These are phyloP conservation scores for Paradisaea rubra DNA, from an alignment of 2,113 vertebrate species.

Conservation along the genomic window DNA sequence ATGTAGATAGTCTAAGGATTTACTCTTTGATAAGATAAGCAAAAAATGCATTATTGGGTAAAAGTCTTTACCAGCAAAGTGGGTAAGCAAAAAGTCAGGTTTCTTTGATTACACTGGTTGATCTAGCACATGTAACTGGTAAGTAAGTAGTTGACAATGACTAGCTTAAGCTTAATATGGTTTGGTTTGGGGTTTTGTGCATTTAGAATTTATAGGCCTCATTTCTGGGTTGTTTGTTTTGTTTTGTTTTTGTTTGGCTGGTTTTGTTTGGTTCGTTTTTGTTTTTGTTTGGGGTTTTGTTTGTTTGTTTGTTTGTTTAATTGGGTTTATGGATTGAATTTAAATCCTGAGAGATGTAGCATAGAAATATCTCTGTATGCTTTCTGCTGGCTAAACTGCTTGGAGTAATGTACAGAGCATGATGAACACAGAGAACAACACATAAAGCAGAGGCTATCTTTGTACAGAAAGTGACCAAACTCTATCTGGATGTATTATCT, in stretches of 20 bases:
- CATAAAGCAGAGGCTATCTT: not conserved
- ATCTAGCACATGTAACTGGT: not conserved
- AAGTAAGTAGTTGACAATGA: not conserved
- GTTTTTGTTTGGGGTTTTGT: not conserved
- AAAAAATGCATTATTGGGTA: not conserved
- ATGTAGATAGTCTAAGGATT: not conserved
- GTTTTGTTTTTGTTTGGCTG: not conserved
- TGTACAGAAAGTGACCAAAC: not conserved
- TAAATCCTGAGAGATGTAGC: not conserved
- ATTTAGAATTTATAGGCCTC: not conserved
- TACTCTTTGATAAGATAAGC: not conserved
- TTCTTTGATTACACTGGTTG: not conserved
- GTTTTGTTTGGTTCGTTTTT: not conserved
- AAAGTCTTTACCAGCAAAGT: not conserved
- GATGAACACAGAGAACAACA: not conserved
- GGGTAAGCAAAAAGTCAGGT: not conserved
- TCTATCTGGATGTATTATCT: not conserved
- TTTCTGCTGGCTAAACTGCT: not conserved
- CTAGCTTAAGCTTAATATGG: not conserved
- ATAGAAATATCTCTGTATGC: not conserved
- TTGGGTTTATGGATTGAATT: fast-evolving
- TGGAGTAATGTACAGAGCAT: not conserved
- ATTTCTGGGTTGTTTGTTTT: fast-evolving
- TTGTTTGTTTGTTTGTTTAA: not conserved
- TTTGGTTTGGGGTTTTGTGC: not conserved